phyloP scores from a whole-genome alignment of 2,797 vertebrate genomes.

The Pseudochromis fuscus region DNA sequence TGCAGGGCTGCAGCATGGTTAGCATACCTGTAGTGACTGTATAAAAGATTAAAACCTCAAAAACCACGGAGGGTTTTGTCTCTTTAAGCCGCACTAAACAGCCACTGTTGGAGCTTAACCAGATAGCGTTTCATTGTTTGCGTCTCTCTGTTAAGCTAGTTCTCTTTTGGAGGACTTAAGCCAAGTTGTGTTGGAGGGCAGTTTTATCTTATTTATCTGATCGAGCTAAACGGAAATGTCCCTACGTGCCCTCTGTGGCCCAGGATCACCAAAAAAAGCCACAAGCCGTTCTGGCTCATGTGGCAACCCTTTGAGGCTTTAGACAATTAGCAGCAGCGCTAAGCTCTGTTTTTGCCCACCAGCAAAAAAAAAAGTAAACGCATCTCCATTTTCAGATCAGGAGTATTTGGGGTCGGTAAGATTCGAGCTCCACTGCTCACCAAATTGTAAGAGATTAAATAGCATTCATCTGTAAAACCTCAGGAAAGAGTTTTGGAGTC shows the following conservation, averaged over 20 bases:
- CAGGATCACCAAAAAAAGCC: conserved; percentile 72
- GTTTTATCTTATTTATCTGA: conserved; percentile 83
- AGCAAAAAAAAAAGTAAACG: conserved; percentile 52
- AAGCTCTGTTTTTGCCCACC: conserved; percentile 72
- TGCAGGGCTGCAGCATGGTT: conserved; percentile 57
- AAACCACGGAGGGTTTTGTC: conserved; percentile 65
- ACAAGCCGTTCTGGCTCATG: conserved; percentile 68
- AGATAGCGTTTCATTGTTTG: conserved; percentile 75
- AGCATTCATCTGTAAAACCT: conserved; percentile 42
- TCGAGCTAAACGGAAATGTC: conserved; percentile 70
- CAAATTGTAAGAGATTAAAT: conserved; percentile 49
- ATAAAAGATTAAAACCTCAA: conserved; percentile 78
- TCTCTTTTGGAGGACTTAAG: conserved; percentile 74
- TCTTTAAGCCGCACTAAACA: conserved; percentile 73
- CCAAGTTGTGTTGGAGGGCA: conserved; percentile 76
- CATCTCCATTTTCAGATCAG: conserved; percentile 67
- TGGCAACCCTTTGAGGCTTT: conserved; percentile 75
- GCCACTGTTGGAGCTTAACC: conserved; percentile 61
- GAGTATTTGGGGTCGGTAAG: conserved; percentile 40
- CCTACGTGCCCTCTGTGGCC: conserved; percentile 64
- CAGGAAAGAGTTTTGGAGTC: conserved; percentile 32
- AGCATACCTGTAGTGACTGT: conserved; percentile 65
- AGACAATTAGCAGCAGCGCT: conserved; percentile 75
- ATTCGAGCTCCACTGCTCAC: conserved; percentile 36
- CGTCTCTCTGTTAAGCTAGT: conserved; percentile 68